Percentiles rank a stretch among this genome's conserved stretches.
These are phyloP conservation scores for Philaethria dido DNA, from an alignment of 2,888 invertebrate genomes.

Conservation along the genomic window DNA sequence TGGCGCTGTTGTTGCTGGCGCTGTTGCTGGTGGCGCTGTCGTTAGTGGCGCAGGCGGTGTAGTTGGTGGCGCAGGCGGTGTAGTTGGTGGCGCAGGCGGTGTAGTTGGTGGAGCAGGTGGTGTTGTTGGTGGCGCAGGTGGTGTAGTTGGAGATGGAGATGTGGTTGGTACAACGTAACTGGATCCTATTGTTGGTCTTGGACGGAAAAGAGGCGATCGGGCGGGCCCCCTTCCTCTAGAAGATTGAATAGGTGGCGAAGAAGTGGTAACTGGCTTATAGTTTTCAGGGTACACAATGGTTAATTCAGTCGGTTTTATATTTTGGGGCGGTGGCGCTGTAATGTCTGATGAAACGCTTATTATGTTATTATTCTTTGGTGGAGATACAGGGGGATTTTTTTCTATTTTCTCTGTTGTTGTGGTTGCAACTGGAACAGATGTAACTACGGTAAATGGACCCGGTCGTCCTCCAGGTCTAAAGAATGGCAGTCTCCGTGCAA, in stretches of 20 bases:
- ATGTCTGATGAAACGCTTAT: background rate
- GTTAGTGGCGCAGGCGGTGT: no score
- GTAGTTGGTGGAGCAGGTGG: no score
- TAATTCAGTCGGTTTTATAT: constrained; percentile 11
- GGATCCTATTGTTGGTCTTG: constrained; percentile 15
- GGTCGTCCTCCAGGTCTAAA: constrained; percentile 24
- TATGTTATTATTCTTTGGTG: background rate
- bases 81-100: no score
- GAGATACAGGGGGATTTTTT: background rate
- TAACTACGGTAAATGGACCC: background rate
- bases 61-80: no score
- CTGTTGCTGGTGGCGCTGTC: no score
- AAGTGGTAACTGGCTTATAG: constrained; percentile 4
- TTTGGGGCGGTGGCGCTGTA: no score
- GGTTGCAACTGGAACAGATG: constrained; percentile 14
- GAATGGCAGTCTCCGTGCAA: constrained; percentile 4
- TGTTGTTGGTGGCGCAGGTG: no score
- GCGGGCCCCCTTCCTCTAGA: background rate
- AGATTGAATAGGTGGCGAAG: background rate
- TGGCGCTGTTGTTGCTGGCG: no score
- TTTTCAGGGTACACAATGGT: constrained; percentile 25
- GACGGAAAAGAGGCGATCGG: background rate
- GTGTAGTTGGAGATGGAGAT: no score
- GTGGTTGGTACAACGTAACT: background rate
- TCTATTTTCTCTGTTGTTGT: constrained; percentile 14